phyloP scores from a whole-genome alignment of 2,888 invertebrate species.

The Melieria omissa region DNA sequence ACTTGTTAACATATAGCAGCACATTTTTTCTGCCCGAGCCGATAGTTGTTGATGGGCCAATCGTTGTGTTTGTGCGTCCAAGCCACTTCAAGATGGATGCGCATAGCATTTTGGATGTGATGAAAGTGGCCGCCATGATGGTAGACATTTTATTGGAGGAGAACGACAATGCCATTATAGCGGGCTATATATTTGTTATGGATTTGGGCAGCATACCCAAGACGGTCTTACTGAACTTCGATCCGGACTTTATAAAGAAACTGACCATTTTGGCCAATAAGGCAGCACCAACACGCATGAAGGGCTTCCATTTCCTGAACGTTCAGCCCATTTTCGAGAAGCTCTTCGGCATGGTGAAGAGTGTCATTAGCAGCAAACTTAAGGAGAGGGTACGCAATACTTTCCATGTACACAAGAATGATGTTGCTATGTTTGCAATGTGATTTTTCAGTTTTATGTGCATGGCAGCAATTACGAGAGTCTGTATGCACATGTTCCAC shows the following conservation, averaged over 20 bases:
- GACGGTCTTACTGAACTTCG: slow-evolving; percentile 54
- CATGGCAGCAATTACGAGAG: slow-evolving; percentile 64
- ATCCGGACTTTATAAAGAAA: slow-evolving; percentile 68
- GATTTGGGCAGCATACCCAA: slow-evolving; percentile 47
- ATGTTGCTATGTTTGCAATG: not conserved
- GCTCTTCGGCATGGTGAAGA: slow-evolving; percentile 70
- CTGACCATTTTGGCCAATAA: slow-evolving; percentile 56
- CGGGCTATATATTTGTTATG: slow-evolving; percentile 54
- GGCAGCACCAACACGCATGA: slow-evolving; percentile 51
- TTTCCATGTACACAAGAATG: not conserved
- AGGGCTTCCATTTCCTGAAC: slow-evolving; percentile 55
- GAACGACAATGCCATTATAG: slow-evolving; percentile 70
- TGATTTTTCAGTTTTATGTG: slow-evolving; percentile 67
- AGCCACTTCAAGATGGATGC: slow-evolving; percentile 68
- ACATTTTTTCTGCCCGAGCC: slow-evolving; percentile 50
- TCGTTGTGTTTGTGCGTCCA: slow-evolving; percentile 68
- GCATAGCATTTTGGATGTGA: slow-evolving; percentile 68
- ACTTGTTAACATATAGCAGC: slow-evolving; percentile 15
- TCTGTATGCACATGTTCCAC: slow-evolving; percentile 68
- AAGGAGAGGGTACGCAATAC: slow-evolving; percentile 70
- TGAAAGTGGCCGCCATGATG: slow-evolving; percentile 71
- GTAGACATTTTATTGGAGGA: slow-evolving; percentile 71
- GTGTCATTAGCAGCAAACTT: slow-evolving; percentile 73
- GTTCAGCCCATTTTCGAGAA: slow-evolving; percentile 69
- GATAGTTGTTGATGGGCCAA: slow-evolving; percentile 66